A percentile compares a stretch with the other conserved stretches of the same genome.
phyloP scores from a whole-genome alignment of 2,888 invertebrate genomes.

The Apomyelois bistriatella region DNA sequence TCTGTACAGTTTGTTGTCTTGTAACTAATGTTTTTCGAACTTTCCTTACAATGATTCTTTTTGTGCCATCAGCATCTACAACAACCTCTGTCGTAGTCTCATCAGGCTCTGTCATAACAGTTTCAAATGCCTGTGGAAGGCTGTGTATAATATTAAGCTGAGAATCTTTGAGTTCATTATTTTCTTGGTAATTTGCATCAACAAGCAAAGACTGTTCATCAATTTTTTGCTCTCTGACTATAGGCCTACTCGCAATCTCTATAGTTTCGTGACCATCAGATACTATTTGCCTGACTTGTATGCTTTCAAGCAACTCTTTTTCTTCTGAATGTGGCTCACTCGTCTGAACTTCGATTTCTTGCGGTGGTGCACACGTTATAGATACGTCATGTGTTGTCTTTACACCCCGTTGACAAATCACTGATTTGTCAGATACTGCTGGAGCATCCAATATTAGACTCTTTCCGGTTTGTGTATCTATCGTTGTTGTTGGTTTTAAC shows the following conservation, averaged over 20 bases:
- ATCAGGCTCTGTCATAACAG: constrained; percentile 89
- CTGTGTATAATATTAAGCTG: constrained; percentile 86
- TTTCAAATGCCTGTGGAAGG: constrained; percentile 88
- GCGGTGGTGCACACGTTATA: constrained; percentile 73
- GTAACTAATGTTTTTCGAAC: constrained; percentile 84
- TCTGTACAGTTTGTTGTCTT: constrained; percentile 83
- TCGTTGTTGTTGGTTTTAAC: constrained; percentile 45
- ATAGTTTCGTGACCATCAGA: constrained; percentile 85
- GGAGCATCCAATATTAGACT: constrained; percentile 74
- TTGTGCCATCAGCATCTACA: constrained; percentile 90
- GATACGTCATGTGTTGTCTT: constrained; percentile 70
- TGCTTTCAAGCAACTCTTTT: constrained; percentile 79
- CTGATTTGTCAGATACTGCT: constrained; percentile 63
- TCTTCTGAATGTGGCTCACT: constrained; percentile 72
- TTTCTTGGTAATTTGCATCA: constrained; percentile 85
- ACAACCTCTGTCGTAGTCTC: constrained; percentile 90
- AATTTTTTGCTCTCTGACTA: constrained; percentile 63
- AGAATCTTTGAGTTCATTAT: constrained; percentile 77
- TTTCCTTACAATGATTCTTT: constrained; percentile 88
- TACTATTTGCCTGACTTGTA: constrained; percentile 82
- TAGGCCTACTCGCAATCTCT: constrained; percentile 84
- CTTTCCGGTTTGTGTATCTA: constrained; percentile 85
- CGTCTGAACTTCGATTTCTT: constrained; percentile 82
- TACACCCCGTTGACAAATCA: constrained; percentile 57
- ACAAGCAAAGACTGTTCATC: constrained; percentile 83